Conservation (phyloP, 1,140 invertebrate species). For the Drosophila arawakana region DNA sequence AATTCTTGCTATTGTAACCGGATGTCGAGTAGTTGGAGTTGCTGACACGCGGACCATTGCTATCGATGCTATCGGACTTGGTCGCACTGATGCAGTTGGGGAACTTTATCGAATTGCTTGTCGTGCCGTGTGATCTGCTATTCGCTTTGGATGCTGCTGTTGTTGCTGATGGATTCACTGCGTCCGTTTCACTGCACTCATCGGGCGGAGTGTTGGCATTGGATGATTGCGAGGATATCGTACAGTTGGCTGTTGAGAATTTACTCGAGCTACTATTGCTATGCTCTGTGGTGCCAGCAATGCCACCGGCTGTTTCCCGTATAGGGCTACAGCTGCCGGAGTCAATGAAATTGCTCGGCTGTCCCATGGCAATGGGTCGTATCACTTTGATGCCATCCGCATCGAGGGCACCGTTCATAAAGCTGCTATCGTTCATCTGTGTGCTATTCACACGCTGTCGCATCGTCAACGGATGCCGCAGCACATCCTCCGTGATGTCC, state of each 20-base stretch:
- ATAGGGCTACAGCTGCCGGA: slow-evolving; percentile 67
- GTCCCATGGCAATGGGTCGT: slow-evolving; percentile 72
- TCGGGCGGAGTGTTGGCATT: slow-evolving; percentile 75
- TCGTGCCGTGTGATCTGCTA: slow-evolving; percentile 56
- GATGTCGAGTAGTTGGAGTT: slow-evolving; percentile 60
- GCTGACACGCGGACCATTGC: slow-evolving; percentile 37
- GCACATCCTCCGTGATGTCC: slow-evolving; percentile 98
- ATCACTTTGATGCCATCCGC: slow-evolving; percentile 77
- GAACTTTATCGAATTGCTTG: slow-evolving; percentile 76
- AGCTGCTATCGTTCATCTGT: slow-evolving; percentile 68
- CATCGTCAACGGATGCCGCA: slow-evolving; percentile 88
- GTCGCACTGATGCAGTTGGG: slow-evolving; percentile 81
- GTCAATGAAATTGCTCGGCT: slow-evolving; percentile 59
- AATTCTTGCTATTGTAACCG: slow-evolving; percentile 78
- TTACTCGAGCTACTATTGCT: slow-evolving; percentile 84
- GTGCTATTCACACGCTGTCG: slow-evolving; percentile 76
- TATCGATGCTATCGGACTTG: slow-evolving; percentile 79
- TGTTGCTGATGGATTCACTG: slow-evolving; percentile 13
- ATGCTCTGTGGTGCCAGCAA: slow-evolving; percentile 54
- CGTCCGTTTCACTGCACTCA: slow-evolving; percentile 55
- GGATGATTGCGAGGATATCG: slow-evolving; percentile 83
- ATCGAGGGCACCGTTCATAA: slow-evolving; percentile 71
- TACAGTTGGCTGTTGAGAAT: slow-evolving; percentile 84
- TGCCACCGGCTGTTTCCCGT: slow-evolving; percentile 49
- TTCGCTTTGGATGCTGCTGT: slow-evolving; percentile 47